Evolutionary conservation across 2,113 vertebrate species (phyloP).

Genomic region (Channa maculata): DNA sequence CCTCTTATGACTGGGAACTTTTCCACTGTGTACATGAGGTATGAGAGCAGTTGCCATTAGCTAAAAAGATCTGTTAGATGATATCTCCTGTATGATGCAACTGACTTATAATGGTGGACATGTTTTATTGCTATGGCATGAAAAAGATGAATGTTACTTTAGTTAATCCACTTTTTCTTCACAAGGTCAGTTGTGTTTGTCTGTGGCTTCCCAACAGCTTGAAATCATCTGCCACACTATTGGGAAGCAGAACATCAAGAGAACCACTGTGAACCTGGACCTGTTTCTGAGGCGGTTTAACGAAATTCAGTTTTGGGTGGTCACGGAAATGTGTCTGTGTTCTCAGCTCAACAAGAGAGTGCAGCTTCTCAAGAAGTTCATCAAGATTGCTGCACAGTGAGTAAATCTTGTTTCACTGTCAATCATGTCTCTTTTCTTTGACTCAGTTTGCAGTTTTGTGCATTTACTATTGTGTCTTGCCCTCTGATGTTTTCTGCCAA

Average conservation of each 20-base stretch:
- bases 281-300: slow-evolving; percentile 98
- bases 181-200: slow-evolving; percentile 2
- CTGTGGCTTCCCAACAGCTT: slow-evolving; percentile 81
- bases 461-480: neutral
- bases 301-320: slow-evolving; percentile 98
- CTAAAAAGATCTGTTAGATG: no score
- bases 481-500: slow-evolving; percentile 64
- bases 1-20: slow-evolving; percentile 97
- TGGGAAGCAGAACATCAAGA: slow-evolving; percentile 94
- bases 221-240: slow-evolving; percentile 97
- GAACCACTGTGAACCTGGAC: slow-evolving; percentile 97
- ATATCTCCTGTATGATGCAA: no score
- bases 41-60: slow-evolving; percentile 11
- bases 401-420: slow-evolving; percentile 61
- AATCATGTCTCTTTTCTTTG: neutral
- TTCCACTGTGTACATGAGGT: slow-evolving; percentile 99
- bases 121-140: neutral
- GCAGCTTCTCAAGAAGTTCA: slow-evolving; percentile 98
- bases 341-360: slow-evolving; percentile 95
- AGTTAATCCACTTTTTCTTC: neutral
- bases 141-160: neutral
- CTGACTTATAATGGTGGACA: no score
- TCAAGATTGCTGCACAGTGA: slow-evolving; percentile 99
- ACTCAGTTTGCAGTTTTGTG: neutral
- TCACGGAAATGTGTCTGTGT: slow-evolving; percentile 96